These are phyloP conservation scores for Synanthedon formicaeformis DNA, from an alignment of 2,888 invertebrate genomes.

Conservation along the genomic window DNA sequence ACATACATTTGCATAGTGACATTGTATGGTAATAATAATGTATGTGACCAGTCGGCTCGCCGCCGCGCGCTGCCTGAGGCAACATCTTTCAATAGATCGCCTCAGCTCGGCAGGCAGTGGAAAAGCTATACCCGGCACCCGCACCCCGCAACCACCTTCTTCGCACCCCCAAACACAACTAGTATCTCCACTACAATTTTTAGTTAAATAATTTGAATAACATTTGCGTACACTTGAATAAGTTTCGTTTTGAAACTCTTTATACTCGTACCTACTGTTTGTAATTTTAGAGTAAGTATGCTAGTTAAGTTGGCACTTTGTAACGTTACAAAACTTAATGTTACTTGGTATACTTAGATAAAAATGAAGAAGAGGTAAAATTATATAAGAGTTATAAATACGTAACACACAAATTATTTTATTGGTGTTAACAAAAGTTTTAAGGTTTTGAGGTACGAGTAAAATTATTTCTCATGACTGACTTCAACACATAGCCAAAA, in stretches of 20 bases:
- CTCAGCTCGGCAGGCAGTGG: conserved; percentile 11
- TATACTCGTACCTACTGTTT: not conserved
- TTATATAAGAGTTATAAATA: no score
- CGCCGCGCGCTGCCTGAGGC: conserved; percentile 29
- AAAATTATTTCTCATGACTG: no score
- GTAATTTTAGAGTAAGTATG: no score
- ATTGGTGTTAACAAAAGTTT: no score
- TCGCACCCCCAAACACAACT: conserved; percentile 16
- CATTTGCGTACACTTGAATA: conserved; percentile 3
- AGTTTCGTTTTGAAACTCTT: not conserved
- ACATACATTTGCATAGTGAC: conserved; percentile 71
- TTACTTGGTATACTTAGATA: no score
- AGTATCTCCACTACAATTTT: conserved; percentile 15
- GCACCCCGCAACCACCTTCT: conserved; percentile 13
- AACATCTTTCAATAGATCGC: conserved; percentile 59
- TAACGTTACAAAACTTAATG: no score
- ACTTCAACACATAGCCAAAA: no score
- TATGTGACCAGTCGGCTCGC: conserved; percentile 64
- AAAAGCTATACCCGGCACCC: conserved; percentile 16
- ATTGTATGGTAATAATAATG: conserved; percentile 69
- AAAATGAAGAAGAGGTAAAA: no score
- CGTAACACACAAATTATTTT: no score
- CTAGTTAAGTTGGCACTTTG: no score
- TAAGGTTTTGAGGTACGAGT: no score
- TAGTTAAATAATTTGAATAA: conserved; percentile 8